phyloP scores from a whole-genome alignment of 2,113 vertebrate species.

The Amphiprion ocellaris region DNA sequence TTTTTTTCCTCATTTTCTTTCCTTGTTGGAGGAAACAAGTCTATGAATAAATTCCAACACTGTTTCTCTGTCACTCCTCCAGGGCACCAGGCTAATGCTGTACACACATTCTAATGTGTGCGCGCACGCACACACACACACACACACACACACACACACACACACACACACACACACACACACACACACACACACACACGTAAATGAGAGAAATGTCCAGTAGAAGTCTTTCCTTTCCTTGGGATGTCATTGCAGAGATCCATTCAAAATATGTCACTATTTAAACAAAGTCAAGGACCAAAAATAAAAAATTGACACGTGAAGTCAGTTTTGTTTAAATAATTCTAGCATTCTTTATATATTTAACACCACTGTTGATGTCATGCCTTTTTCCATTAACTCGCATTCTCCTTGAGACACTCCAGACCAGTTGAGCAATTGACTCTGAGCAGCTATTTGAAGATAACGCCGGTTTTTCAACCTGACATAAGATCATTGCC shows the following conservation, averaged over 20 bases:
- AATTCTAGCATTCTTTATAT: not conserved
- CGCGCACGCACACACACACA: not conserved
- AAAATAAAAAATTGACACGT: slow-evolving; percentile 3
- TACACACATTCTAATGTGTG: not conserved
- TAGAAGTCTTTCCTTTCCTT: not conserved
- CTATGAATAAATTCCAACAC: slow-evolving; percentile 86
- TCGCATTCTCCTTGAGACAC: not conserved
- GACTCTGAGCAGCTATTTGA: slow-evolving; percentile 6
- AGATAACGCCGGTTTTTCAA: slow-evolving; percentile 28
- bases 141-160: slow-evolving; percentile 6
- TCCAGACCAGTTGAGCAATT: slow-evolving; percentile 21
- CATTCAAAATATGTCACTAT: not conserved
- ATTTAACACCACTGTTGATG: not conserved
- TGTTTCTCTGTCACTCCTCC: slow-evolving; percentile 79
- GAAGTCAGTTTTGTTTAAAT: not conserved
- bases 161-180: not conserved
- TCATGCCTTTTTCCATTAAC: not conserved
- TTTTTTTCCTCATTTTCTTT: slow-evolving; percentile 59
- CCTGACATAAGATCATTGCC: slow-evolving; percentile 35
- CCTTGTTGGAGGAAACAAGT: slow-evolving; percentile 50
- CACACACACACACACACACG: not conserved
- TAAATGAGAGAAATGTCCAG: not conserved
- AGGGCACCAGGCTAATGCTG: slow-evolving; percentile 70
- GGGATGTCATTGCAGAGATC: not conserved
- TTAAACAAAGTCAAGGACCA: not conserved